These are phyloP conservation scores for Colletes gigas DNA, from an alignment of 1,140 invertebrate genomes.

Conservation along the genomic window DNA sequence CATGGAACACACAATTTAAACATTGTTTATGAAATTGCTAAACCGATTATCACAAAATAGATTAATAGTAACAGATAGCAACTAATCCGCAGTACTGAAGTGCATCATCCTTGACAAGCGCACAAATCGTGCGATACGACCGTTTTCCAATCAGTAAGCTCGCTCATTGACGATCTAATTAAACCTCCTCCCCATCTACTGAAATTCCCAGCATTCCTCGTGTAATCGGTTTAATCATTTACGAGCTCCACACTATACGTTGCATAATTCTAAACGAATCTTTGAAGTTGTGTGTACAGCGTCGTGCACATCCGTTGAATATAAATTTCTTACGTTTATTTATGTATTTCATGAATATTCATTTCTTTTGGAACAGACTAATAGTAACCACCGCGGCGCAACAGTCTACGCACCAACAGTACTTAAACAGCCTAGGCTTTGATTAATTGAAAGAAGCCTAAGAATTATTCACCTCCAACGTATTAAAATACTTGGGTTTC, in stretches of 20 bases:
- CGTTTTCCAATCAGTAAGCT: conserved; percentile 49
- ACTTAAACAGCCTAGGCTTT: background rate
- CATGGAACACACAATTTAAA: too few relatives aligned
- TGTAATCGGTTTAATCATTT: conserved; percentile 62
- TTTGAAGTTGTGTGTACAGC: conserved; percentile 8
- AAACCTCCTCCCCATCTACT: conserved; percentile 41
- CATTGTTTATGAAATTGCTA: too few relatives aligned
- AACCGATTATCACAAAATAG: background rate
- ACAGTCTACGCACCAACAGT: background rate
- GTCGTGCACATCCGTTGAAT: background rate
- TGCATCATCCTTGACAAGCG: conserved; percentile 34
- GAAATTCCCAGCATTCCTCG: conserved; percentile 56
- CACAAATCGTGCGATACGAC: conserved; percentile 41
- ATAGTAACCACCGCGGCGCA: conserved; percentile 11
- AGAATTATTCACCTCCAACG: background rate
- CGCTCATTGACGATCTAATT: conserved; percentile 59
- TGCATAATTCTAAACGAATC: conserved; percentile 54
- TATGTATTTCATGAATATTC: conserved; percentile 52
- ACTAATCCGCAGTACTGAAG: conserved; percentile 2
- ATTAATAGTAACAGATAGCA: conserved; percentile 6
- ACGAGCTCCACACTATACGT: conserved; percentile 18
- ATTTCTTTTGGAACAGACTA: conserved; percentile 41
- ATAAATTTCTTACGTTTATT: conserved; percentile 51
- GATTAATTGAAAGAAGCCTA: background rate
- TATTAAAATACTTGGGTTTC: background rate